Evolutionary conservation across 2,888 invertebrate genomes (phyloP).

Genomic region (Synergus laeviventris): DNA sequence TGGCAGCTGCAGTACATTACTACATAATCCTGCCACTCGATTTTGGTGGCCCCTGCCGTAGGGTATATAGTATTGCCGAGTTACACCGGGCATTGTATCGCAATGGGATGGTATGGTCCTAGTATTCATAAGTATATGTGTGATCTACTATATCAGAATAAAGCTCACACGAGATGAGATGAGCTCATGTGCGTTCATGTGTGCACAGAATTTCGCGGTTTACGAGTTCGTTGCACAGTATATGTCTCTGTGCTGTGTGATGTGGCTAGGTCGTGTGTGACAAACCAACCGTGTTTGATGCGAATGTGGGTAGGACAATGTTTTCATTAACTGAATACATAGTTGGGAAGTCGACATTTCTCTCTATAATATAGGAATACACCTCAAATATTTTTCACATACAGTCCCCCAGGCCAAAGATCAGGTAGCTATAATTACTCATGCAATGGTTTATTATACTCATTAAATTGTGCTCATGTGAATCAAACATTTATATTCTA

Average conservation of each 20-base stretch:
- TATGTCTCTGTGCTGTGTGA: conserved; percentile 45
- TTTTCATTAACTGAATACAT: conserved; percentile 73
- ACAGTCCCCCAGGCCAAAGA: no score
- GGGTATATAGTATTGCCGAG: conserved; percentile 40
- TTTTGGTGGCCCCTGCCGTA: conserved; percentile 56
- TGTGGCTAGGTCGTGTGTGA: conserved; percentile 60
- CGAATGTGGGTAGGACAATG: conserved; percentile 65
- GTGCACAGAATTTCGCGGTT: conserved; percentile 20
- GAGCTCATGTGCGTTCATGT: conserved; percentile 28
- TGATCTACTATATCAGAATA: conserved; percentile 40
- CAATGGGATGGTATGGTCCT: conserved; percentile 21
- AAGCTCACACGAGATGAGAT: conserved; percentile 44
- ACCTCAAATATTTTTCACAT: conserved; percentile 16
- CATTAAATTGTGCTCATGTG: no score
- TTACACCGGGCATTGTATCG: conserved; percentile 52
- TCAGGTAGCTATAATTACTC: no score
- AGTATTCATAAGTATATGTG: conserved; percentile 13
- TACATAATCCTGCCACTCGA: conserved; percentile 64
- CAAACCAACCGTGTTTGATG: conserved; percentile 58
- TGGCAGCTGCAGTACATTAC: conserved; percentile 62
- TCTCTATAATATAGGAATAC: not conserved
- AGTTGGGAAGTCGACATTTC: conserved; percentile 54
- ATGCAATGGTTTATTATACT: no score
- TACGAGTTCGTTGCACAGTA: conserved; percentile 45
- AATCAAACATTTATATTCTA: no score